These are phyloP conservation scores for Eristalis tenax DNA, from an alignment of 2,888 invertebrate species.

Conservation along the genomic window DNA sequence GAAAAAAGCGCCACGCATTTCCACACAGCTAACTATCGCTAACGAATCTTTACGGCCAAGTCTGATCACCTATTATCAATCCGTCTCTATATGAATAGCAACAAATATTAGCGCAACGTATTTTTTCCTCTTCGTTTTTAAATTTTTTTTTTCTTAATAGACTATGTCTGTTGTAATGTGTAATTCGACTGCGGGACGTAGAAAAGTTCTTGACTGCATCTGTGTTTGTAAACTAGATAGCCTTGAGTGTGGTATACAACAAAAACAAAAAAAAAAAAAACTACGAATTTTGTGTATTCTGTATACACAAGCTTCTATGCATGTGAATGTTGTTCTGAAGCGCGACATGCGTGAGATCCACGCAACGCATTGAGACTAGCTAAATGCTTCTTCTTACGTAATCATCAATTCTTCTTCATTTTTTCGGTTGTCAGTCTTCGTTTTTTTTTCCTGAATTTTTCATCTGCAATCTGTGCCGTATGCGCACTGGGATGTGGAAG, in stretches of 20 bases:
- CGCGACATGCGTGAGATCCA: slow-evolving; percentile 67
- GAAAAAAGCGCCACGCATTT: neutral
- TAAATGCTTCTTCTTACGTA: slow-evolving; percentile 48
- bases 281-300: slow-evolving; percentile 23
- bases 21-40: slow-evolving; percentile 16
- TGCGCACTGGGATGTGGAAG: neutral
- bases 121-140: neutral
- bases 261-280: neutral
- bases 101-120: slow-evolving; percentile 36
- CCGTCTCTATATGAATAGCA: slow-evolving; percentile 27
- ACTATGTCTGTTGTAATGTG: slow-evolving; percentile 57
- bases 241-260: slow-evolving; percentile 45
- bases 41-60: slow-evolving; percentile 28
- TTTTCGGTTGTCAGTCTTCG: neutral
- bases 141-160: slow-evolving; percentile 13
- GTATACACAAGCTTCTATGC: slow-evolving; percentile 41
- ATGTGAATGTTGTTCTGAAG: slow-evolving; percentile 63
- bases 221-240: slow-evolving; percentile 66
- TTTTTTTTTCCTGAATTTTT: slow-evolving; percentile 11
- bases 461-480: slow-evolving; percentile 20
- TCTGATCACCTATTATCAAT: slow-evolving; percentile 64
- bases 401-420: slow-evolving; percentile 11
- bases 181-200: slow-evolving; percentile 45
- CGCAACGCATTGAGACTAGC: slow-evolving; percentile 65
- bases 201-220: slow-evolving; percentile 51